Conservation (phyloP, 1,140 invertebrate species). For the Aporrectodea caliginosa region DNA sequence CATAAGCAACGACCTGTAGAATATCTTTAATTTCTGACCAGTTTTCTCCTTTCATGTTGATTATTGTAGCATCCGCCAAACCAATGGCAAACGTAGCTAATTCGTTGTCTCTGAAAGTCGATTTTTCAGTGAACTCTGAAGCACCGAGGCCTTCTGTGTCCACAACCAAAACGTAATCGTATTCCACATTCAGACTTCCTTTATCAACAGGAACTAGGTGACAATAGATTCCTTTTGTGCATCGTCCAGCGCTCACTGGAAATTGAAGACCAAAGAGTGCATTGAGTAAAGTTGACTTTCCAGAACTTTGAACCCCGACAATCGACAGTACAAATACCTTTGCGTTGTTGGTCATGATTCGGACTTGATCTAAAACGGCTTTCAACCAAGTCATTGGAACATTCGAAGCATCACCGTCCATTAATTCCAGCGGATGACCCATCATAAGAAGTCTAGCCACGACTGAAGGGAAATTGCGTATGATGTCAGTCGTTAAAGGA, state of each 20-base stretch:
- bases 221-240: neutral
- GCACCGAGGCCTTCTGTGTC: neutral
- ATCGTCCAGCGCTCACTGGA: slow-evolving; percentile 2
- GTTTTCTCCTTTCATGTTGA: slow-evolving; percentile 6
- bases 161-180: neutral
- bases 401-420: neutral
- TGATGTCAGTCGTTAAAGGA: neutral
- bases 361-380: neutral
- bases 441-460: neutral
- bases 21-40: neutral
- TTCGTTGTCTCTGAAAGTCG: neutral
- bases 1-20: neutral
- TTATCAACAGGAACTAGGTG: neutral
- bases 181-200: neutral
- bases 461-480: neutral
- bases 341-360: neutral
- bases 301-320: slow-evolving; percentile 7
- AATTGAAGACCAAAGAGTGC: neutral
- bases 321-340: neutral
- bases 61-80: neutral
- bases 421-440: neutral
- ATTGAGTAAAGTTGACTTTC: slow-evolving; percentile 4
- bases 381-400: neutral
- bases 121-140: neutral
- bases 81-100: neutral